phyloP scores from a whole-genome alignment of 2,797 vertebrate genomes.

The Calcarius lapponicus region DNA sequence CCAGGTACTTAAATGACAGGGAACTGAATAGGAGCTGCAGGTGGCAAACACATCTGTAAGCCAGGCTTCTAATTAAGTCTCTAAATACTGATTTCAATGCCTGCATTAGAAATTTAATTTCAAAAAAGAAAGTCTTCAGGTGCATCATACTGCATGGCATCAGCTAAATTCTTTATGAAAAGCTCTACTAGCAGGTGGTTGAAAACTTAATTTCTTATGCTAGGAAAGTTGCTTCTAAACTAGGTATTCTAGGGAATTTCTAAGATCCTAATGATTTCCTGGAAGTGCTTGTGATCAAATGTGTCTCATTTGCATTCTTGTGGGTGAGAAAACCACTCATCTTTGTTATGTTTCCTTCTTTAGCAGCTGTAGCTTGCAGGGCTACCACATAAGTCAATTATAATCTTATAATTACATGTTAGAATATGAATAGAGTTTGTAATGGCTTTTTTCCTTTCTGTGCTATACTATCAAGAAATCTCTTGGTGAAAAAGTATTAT shows the following conservation, averaged over 20 bases:
- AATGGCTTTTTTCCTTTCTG: constrained; percentile 10
- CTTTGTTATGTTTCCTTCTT: constrained; percentile 2
- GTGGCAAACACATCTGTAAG: neutral
- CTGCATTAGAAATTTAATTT: neutral
- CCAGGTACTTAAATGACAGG: neutral
- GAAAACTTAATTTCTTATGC: neutral
- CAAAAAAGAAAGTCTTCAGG: neutral
- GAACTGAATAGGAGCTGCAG: neutral
- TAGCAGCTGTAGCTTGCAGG: neutral
- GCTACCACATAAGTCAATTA: neutral
- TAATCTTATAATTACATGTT: constrained; percentile 26
- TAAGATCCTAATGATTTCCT: neutral
- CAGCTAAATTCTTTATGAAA: neutral
- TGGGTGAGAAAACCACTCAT: neutral
- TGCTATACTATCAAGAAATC: constrained; percentile 9
- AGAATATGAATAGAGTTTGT: neutral
- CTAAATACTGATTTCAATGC: neutral
- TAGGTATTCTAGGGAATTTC: constrained; percentile 5
- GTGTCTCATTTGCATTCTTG: neutral
- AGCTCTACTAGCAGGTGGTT: neutral
- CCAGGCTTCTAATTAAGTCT: neutral
- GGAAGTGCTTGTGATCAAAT: neutral
- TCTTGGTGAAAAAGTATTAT: neutral
- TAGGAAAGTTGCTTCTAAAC: neutral
- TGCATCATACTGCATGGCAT: neutral